phyloP scores from a whole-genome alignment of 2,797 vertebrate genomes.

The Melanotaenia pygmaea region DNA sequence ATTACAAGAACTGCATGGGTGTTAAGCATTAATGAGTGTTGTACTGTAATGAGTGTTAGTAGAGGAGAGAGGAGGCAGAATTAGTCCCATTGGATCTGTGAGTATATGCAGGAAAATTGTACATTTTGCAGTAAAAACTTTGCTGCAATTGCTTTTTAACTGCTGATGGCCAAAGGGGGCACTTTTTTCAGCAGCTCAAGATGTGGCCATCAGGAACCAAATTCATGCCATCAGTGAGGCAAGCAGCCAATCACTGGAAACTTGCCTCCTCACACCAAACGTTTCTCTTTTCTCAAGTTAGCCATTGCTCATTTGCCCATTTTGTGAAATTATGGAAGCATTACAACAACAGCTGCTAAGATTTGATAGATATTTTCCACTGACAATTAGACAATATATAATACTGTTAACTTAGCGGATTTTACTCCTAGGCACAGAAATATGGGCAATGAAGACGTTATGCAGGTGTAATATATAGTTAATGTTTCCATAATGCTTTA shows the following conservation, averaged over 20 bases:
- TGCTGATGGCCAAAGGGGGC: constrained; percentile 29
- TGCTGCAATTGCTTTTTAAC: constrained; percentile 39
- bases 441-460: background rate
- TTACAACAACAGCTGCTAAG: constrained; percentile 24
- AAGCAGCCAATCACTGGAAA: constrained; percentile 62
- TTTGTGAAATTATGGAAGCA: constrained; percentile 42
- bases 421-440: background rate
- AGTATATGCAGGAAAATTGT: constrained; percentile 37
- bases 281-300: constrained; percentile 46
- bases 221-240: constrained; percentile 58
- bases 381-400: constrained; percentile 8
- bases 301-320: constrained; percentile 58
- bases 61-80: constrained; percentile 40
- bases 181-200: constrained; percentile 48
- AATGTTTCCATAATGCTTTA: background rate
- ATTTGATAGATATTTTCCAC: constrained; percentile 20
- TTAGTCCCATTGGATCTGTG: constrained; percentile 57
- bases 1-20: constrained; percentile 67
- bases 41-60: constrained; percentile 54
- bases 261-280: constrained; percentile 59
- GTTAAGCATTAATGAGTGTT: constrained; percentile 71
- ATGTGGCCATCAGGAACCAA: constrained; percentile 51
- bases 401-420: background rate
- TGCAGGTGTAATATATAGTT: background rate
- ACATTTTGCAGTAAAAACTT: constrained; percentile 46